Conservation (phyloP, 2,888 invertebrate genomes). For the Dicranocentrus wangi region DNA sequence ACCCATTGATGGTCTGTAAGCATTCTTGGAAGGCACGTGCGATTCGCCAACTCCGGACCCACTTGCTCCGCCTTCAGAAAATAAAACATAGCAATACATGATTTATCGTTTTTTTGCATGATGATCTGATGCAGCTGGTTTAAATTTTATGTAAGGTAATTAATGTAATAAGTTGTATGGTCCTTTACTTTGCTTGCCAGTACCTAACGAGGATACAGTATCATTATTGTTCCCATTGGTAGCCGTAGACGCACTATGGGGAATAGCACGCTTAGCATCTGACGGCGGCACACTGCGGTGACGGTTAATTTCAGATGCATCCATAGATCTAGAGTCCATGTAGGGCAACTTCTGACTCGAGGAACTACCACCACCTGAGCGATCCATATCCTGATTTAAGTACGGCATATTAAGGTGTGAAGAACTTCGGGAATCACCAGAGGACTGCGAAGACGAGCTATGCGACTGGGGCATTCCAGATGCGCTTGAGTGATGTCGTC, state of each 20-base stretch:
- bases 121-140: too few species aligned
- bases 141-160: too few species aligned
- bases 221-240: slow-evolving; percentile 61
- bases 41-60: slow-evolving; percentile 48
- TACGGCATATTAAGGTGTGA: slow-evolving; percentile 53
- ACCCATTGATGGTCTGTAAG: slow-evolving; percentile 12
- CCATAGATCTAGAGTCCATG: slow-evolving; percentile 40
- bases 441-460: slow-evolving; percentile 20
- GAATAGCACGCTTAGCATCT: slow-evolving; percentile 29
- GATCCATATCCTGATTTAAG: slow-evolving; percentile 47
- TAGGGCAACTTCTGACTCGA: slow-evolving; percentile 46
- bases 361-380: slow-evolving; percentile 36
- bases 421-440: slow-evolving; percentile 28
- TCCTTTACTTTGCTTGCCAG: too few species aligned
- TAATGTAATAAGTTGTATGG: too few species aligned
- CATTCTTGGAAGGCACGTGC: slow-evolving; percentile 57
- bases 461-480: slow-evolving; percentile 43
- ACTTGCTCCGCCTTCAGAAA: slow-evolving; percentile 28
- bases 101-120: too few species aligned
- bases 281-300: slow-evolving; percentile 42
- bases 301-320: slow-evolving; percentile 28
- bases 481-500: slow-evolving; percentile 46
- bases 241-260: slow-evolving; percentile 44
- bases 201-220: slow-evolving; percentile 20
- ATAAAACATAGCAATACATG: slow-evolving; percentile 12